These are phyloP conservation scores for Hycleus phaleratus DNA, from an alignment of 1,140 invertebrate genomes.

Conservation along the genomic window DNA sequence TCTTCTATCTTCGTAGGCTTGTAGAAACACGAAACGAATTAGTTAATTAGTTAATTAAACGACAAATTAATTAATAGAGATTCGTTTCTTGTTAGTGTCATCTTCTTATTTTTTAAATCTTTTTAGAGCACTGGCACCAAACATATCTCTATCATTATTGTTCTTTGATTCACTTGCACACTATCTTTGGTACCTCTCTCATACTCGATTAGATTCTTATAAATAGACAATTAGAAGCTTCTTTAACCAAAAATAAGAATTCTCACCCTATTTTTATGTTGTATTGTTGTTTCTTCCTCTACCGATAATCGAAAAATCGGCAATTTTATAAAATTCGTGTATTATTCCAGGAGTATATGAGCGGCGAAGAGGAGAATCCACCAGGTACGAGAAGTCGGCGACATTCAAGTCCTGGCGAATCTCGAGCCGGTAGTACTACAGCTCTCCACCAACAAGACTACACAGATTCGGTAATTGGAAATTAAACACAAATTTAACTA, in stretches of 20 bases:
- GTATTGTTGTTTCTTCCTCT: too few relatives aligned
- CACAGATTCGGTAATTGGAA: constrained; percentile 53
- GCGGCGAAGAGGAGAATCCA: constrained; percentile 50
- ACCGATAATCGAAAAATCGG: too few relatives aligned
- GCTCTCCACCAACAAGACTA: constrained; percentile 53
- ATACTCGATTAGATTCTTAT: constrained; percentile 10
- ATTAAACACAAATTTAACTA: neutral
- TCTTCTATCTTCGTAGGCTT: constrained; percentile 21
- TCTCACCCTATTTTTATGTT: too few relatives aligned
- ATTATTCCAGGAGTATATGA: constrained; percentile 43
- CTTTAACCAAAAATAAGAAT: too few relatives aligned
- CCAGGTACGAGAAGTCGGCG: constrained; percentile 52
- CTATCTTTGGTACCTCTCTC: constrained; percentile 17
- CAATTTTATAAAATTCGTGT: too few relatives aligned
- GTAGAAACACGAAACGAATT: constrained; percentile 6
- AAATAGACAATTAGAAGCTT: neutral
- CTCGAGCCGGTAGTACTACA: constrained; percentile 50
- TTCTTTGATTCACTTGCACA: constrained; percentile 30
- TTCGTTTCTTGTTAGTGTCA: neutral
- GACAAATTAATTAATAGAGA: neutral
- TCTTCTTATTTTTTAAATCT: constrained; percentile 27
- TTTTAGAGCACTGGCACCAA: constrained; percentile 38
- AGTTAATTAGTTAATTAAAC: constrained; percentile 17
- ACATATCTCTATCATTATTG: constrained; percentile 38
- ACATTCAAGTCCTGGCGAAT: constrained; percentile 57